A percentile compares a stretch with the other conserved stretches of the same genome.
These are phyloP conservation scores for Nyctereutes procyonoides DNA, from an alignment of 2,113 vertebrate species.

Conservation along the genomic window DNA sequence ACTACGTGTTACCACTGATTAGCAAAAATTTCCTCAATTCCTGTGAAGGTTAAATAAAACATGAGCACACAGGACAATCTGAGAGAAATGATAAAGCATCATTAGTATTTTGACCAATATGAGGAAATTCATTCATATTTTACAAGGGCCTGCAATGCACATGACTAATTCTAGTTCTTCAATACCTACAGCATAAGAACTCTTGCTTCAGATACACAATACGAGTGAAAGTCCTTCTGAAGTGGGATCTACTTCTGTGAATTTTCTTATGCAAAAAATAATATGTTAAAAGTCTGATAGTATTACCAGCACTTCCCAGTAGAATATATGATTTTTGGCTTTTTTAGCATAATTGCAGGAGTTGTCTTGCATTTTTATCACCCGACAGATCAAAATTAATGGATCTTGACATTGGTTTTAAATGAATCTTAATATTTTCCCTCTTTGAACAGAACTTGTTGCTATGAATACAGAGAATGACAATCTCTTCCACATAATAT, in stretches of 20 bases:
- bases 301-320: background rate
- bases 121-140: background rate
- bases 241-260: background rate
- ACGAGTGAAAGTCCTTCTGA: background rate
- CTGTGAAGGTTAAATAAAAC: background rate
- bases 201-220: background rate
- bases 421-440: background rate
- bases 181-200: background rate
- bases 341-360: background rate
- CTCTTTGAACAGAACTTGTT: background rate
- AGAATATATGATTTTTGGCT: background rate
- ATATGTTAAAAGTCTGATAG: background rate
- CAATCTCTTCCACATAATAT: background rate
- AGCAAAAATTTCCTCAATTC: constrained; percentile 13
- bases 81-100: background rate
- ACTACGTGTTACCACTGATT: background rate
- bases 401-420: background rate
- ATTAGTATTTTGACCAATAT: background rate
- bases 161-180: background rate
- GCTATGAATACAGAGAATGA: background rate
- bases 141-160: background rate
- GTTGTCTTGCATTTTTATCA: background rate
- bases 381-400: background rate
- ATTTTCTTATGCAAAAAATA: background rate
- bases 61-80: background rate